A percentile compares a stretch with the other conserved stretches of the same genome.
Conservation (phyloP, 1,140 invertebrate genomes). For the Drosophila ironensis region DNA sequence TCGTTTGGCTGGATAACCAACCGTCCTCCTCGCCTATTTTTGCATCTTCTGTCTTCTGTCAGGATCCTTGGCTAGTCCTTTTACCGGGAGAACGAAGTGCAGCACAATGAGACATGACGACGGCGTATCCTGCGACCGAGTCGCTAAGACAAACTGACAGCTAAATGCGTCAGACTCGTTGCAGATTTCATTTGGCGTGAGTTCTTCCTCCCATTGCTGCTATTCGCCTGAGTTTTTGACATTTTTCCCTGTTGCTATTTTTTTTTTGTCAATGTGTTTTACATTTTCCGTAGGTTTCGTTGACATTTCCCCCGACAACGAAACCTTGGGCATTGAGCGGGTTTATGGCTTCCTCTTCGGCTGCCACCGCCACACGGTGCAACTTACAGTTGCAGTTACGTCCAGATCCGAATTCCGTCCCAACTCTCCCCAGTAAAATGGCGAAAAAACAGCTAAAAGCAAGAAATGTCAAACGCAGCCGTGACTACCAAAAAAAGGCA, state of each 20-base stretch:
- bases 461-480: constrained; percentile 33
- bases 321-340: constrained; percentile 30
- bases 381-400: constrained; percentile 27
- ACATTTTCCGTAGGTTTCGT: constrained; percentile 44
- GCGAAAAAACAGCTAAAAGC: background rate
- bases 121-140: constrained; percentile 33
- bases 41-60: too few species aligned
- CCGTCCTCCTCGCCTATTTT: background rate
- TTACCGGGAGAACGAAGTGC: constrained; percentile 21
- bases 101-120: constrained; percentile 30
- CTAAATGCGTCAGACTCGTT: constrained; percentile 69
- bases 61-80: constrained; percentile 37
- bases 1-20: constrained; percentile 28
- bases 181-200: constrained; percentile 72
- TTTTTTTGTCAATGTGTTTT: constrained; percentile 41
- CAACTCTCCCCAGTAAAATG: background rate
- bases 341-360: constrained; percentile 34
- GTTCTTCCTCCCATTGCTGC: constrained; percentile 41
- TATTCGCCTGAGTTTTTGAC: constrained; percentile 7
- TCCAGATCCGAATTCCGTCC: constrained; percentile 9
- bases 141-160: constrained; percentile 73
- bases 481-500: constrained; percentile 22
- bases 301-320: constrained; percentile 7
- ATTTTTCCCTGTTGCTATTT: constrained; percentile 25
- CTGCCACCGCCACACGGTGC: constrained; percentile 9